Evolutionary conservation across 2,888 invertebrate species (phyloP), one percentile per base, ranked within the genome.

Genomic region (Plemyria rubiginata): DNA sequence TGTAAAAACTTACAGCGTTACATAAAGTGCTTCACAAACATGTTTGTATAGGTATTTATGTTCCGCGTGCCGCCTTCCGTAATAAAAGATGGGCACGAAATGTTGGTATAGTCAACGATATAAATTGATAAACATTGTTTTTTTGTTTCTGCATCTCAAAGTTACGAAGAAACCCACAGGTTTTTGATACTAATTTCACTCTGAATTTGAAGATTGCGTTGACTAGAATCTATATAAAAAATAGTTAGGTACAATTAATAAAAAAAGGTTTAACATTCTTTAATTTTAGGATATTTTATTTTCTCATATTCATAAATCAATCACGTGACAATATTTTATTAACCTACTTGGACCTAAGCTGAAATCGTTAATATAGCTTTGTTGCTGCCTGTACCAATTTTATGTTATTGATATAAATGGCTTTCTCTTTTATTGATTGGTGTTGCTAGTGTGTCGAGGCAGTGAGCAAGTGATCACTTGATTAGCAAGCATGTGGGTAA

Each of bases 371-470:
- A 8, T 38, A 9, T 38, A 11, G 0, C 11, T 38, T 38, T 11
- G 36, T 11, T 3, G 36, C 11, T 38, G 36, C 6, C 36, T 38
- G 36, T 38, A 1, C 36, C 36, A 11, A 38, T 11, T 38, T 38
- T 54, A 1, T 38, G 22, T 41, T 54, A 50, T 59, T 41, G 51
- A 55, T 59, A 51, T 50, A 29, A 41, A 58, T 51, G 9, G 53
- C 61, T 63, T 66, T 63, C 66, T 58, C 63, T 67, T 66, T 59
- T 62, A 56, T 54, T 36, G 52, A 54, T 51, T 51, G 16, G 16
- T 40, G 6, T n/a, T 4, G 16, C 51, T 36, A 15, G 16, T 45
- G 16, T 45, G 16, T 16, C 45, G 45, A 45, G 45, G 16, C n/a
- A 16, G 45, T 43, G 5, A 43, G 5, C 43, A 13, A 43, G 43